Evolutionary conservation across 2,797 vertebrate genomes (phyloP).

Genomic region (Thamnophis elegans): DNA sequence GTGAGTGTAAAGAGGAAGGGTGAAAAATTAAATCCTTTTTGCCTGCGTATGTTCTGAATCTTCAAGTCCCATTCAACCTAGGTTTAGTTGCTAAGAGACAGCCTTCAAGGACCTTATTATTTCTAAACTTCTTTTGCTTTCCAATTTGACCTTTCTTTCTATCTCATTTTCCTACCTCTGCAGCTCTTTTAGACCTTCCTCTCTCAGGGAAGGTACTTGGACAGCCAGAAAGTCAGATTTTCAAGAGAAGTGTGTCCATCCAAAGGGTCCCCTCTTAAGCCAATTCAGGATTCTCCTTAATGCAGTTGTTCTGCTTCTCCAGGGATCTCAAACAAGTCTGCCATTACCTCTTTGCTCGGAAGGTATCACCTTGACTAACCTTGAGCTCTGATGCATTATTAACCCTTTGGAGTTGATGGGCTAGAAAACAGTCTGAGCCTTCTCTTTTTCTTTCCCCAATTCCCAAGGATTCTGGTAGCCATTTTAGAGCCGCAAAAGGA

Average conservation of each 20-base stretch:
- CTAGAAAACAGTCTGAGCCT: background rate
- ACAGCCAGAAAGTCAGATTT: background rate
- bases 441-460: background rate
- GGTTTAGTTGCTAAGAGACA: constrained; percentile 55
- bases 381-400: constrained; percentile 90
- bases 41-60: background rate
- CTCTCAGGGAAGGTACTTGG: background rate
- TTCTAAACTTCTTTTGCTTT: background rate
- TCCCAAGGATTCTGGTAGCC: background rate
- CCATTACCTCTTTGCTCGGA: background rate
- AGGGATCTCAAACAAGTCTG: constrained; percentile 35
- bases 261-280: background rate
- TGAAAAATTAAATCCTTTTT: background rate
- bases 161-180: background rate
- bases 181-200: background rate
- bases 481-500: background rate
- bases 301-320: background rate
- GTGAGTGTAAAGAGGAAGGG: background rate
- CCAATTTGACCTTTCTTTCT: background rate
- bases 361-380: constrained; percentile 88
- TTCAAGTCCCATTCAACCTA: constrained; percentile 36
- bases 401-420: constrained; percentile 72
- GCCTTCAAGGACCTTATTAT: constrained; percentile 40
- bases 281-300: background rate
- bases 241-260: background rate